Evolutionary conservation across 1,140 invertebrate genomes (phyloP).

Genomic region (Bombus pascuorum): DNA sequence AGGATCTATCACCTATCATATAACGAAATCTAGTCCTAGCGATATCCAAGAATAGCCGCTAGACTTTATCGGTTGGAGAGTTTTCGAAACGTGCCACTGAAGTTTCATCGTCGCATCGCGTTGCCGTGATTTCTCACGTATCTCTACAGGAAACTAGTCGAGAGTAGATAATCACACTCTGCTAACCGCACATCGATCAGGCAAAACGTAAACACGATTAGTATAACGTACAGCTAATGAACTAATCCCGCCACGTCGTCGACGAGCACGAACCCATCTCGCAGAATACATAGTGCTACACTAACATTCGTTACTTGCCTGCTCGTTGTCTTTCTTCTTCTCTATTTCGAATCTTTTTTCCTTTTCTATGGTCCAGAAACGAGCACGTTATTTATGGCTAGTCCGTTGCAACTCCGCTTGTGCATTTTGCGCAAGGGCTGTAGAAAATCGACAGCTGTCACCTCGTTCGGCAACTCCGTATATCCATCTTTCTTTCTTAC

Average conservation of each 20-base stretch:
- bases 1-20: too few relatives aligned
- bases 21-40: too few relatives aligned
- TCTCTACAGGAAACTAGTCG: constrained; percentile 54
- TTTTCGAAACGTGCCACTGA: background rate
- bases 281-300: background rate
- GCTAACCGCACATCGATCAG: constrained; percentile 67
- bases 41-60: background rate
- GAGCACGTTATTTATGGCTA: constrained; percentile 70
- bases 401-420: constrained; percentile 64
- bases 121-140: constrained; percentile 56
- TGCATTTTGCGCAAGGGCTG: constrained; percentile 67
- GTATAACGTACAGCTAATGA: constrained; percentile 73
- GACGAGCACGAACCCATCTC: constrained; percentile 65
- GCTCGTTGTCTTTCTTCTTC: background rate
- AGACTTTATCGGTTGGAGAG: background rate
- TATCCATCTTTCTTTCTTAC: constrained; percentile 61
- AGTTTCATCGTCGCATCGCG: constrained; percentile 10
- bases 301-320: constrained; percentile 30
- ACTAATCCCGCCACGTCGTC: constrained; percentile 72
- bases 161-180: constrained; percentile 62
- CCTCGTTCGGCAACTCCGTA: constrained; percentile 63
- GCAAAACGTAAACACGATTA: constrained; percentile 74
- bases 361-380: constrained; percentile 65
- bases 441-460: constrained; percentile 72
- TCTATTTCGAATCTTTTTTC: constrained; percentile 15